Evolutionary conservation across 1,140 invertebrate genomes (phyloP), one percentile per base, ranked within the genome.

Genomic region (Bombus huntii): DNA sequence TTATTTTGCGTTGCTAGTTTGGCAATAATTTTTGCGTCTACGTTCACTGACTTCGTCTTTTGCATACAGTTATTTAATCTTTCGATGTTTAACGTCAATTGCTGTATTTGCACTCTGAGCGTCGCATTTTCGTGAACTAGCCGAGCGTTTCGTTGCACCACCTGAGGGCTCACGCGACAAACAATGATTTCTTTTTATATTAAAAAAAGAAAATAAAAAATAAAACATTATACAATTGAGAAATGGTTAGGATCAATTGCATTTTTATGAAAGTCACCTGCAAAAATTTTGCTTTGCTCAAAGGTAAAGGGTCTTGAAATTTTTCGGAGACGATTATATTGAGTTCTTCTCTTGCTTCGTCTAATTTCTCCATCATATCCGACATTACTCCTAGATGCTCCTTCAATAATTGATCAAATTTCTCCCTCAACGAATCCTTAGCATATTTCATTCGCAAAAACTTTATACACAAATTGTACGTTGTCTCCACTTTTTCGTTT

Each of bases 341-440:
- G 0, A 93, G 73, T 72, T 92, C 92, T 34, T 91, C 91, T 53
- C 92, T 83, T 15, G 90, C 92, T 39, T 93, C 92, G n/a, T 93
- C 92, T 5, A 93, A 66, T 78, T 92, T 93, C 34, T 92, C 91
- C 92, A 93, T 93, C 92, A 91, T 93, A 53, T 93, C 92, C 0
- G 91, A 80, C 87, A 93, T 92, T 31, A 92, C 90, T 76, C 91
- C 81, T 13, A 92, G 73, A 82, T 93, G 92, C 72, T 93, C 91
- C 3, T 86, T 85, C 37, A 87, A 66, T 37, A 93, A 66, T 28
- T 89, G 88, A 76, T 92, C 90, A 13, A 92, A 81, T 78, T 92
- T 93, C 15, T 88, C 57, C 57, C 87, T 88, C 47, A 92, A 62
- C 18, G 75, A 75, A 47, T 93, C 92, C 28, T 90, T 91, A 0